These are phyloP conservation scores for Drosophila affinis DNA, from an alignment of 2,888 invertebrate species.

Conservation along the genomic window DNA sequence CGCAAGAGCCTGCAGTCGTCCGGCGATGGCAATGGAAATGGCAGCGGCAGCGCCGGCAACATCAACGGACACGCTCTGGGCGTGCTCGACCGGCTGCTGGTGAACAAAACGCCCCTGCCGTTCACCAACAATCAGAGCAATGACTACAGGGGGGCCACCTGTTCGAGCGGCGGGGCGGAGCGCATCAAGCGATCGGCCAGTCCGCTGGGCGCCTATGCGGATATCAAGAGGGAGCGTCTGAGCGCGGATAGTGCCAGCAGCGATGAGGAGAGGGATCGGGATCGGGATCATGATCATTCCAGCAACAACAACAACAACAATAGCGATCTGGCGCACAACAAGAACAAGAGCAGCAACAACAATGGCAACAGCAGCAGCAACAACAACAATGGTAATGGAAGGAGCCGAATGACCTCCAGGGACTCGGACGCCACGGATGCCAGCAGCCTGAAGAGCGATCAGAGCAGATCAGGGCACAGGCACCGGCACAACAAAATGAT, in stretches of 20 bases:
- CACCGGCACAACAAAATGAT: constrained; percentile 65
- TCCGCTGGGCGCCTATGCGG: constrained; percentile 81
- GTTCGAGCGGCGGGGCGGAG: constrained; percentile 46
- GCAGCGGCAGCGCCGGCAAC: constrained; percentile 31
- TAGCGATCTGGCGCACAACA: constrained; percentile 58
- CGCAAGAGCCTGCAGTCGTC: constrained; percentile 88
- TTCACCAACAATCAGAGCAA: constrained; percentile 78
- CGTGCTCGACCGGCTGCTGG: constrained; percentile 87
- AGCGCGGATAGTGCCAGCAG: constrained; percentile 68
- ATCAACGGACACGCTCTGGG: constrained; percentile 16
- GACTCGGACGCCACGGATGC: constrained; percentile 79
- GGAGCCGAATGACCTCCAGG: constrained; percentile 77
- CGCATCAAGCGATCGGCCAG: constrained; percentile 81
- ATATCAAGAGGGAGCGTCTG: constrained; percentile 86
- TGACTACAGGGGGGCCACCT: constrained; percentile 65
- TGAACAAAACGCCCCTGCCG: constrained; percentile 85
- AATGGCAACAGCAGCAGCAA: constrained; percentile 36
- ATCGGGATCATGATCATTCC: constrained; percentile 48
- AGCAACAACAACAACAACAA: constrained; percentile 61
- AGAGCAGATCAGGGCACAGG: constrained; percentile 31
- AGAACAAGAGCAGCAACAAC: constrained; percentile 52
- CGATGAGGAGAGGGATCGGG: constrained; percentile 55
- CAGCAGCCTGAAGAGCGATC: constrained; percentile 76
- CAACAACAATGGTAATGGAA: constrained; percentile 49
- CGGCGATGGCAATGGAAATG: constrained; percentile 61